Percentiles rank a stretch among this genome's conserved stretches.
These are phyloP conservation scores for Nannobrachium achirus DNA, from an alignment of 2,113 vertebrate genomes.

Conservation along the genomic window DNA sequence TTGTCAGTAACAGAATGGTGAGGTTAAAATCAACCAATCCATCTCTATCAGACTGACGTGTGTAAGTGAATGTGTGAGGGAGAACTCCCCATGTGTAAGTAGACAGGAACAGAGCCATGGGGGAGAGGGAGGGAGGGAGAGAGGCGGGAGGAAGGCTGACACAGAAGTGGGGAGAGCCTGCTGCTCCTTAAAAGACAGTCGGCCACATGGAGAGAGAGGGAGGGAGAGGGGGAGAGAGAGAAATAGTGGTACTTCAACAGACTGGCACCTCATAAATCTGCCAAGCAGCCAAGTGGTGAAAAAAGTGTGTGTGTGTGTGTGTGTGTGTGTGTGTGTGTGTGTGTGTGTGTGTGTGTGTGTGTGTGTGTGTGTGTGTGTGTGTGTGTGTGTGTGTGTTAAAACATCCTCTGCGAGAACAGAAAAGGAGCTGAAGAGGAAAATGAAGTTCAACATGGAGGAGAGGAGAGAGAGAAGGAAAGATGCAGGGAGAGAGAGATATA, in stretches of 20 bases:
- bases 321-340: not conserved
- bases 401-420: not conserved
- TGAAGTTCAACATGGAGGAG: conserved; percentile 22
- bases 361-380: conserved; percentile 12
- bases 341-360: conserved; percentile 1
- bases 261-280: not conserved
- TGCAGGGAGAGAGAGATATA: not conserved
- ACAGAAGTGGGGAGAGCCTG: not conserved
- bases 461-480: conserved; percentile 27
- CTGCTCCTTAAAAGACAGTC: not conserved
- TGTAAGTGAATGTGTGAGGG: not conserved
- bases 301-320: not conserved
- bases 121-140: not conserved
- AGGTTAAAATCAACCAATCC: not conserved
- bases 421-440: conserved; percentile 50
- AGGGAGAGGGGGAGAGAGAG: not conserved
- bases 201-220: not conserved
- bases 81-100: not conserved
- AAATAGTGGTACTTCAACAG: not conserved
- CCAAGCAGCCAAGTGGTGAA: too few species aligned
- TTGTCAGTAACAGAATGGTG: not conserved
- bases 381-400: conserved; percentile 9
- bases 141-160: not conserved
- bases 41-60: not conserved
- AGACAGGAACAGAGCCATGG: not conserved